These are phyloP conservation scores for Phallusia fumigata DNA, from an alignment of 23 tunicate genomes.

Conservation along the genomic window DNA sequence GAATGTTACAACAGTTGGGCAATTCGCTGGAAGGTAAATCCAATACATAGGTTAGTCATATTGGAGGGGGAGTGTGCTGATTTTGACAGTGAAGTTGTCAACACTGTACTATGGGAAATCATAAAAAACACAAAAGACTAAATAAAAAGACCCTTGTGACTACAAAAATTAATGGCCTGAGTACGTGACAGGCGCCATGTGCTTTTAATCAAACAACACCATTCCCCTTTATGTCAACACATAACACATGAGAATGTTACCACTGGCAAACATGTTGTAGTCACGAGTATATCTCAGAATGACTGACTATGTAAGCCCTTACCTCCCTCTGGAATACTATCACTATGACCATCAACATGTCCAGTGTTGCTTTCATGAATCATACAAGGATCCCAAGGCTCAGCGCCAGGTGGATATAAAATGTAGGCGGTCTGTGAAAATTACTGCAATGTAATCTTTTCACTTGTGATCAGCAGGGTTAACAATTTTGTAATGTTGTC, in stretches of 20 bases:
- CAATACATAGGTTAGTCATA: too few species aligned
- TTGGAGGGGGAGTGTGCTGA: too few species aligned
- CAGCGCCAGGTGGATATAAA: constrained; percentile 67
- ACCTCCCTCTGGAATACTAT: not conserved
- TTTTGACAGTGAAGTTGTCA: too few species aligned
- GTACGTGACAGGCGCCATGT: not conserved
- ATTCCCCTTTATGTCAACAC: not conserved
- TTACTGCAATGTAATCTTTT: too few species aligned
- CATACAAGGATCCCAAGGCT: constrained; percentile 73
- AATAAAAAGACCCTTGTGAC: too few species aligned
- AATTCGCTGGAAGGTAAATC: too few species aligned
- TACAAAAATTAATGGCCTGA: too few species aligned
- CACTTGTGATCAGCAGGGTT: not conserved
- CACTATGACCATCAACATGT: not conserved
- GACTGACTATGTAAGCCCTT: not conserved
- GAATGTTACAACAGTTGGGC: too few species aligned
- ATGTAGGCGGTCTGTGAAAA: constrained; percentile 81
- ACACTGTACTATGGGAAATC: too few species aligned
- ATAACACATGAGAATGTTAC: not conserved
- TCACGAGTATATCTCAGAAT: too few species aligned
- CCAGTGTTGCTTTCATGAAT: not conserved
- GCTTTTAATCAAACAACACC: not conserved
- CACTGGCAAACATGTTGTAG: not conserved
- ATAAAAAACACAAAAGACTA: too few species aligned
- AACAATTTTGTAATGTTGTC: not conserved